These are phyloP conservation scores for Atta texana DNA, from an alignment of 1,140 invertebrate species.

Conservation along the genomic window DNA sequence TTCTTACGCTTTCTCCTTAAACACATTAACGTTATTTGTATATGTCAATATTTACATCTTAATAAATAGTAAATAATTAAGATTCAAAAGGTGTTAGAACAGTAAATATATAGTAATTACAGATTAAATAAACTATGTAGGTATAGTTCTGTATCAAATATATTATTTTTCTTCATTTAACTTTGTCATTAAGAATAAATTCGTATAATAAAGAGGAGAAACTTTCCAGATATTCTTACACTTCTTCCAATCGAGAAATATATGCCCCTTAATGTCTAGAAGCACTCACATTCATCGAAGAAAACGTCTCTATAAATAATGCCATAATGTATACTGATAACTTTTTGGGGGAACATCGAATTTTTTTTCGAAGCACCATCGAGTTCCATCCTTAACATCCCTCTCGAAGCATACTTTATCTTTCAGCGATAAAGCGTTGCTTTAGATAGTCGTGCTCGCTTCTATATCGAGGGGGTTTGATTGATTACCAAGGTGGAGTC, in stretches of 20 bases:
- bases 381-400: conserved; percentile 23
- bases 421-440: conserved; percentile 70
- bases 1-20: background rate
- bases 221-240: background rate
- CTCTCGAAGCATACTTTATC: conserved; percentile 62
- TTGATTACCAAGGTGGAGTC: conserved; percentile 84
- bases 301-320: conserved; percentile 41
- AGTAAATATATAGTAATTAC: background rate
- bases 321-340: conserved; percentile 23
- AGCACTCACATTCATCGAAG: background rate
- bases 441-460: conserved; percentile 59
- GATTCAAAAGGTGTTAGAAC: background rate
- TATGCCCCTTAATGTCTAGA: background rate
- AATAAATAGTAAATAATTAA: background rate
- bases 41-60: background rate
- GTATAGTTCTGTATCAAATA: no score
- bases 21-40: conserved; percentile 4
- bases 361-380: conserved; percentile 37
- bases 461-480: conserved; percentile 73
- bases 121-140: background rate
- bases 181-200: background rate
- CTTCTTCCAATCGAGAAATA: background rate
- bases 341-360: conserved; percentile 45
- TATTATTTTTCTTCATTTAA: background rate
- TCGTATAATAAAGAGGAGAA: background rate